Percentiles rank a stretch among this genome's conserved stretches.
Evolutionary conservation across 1,140 invertebrate species (phyloP).

Genomic region (Drosophila nigrodunni): DNA sequence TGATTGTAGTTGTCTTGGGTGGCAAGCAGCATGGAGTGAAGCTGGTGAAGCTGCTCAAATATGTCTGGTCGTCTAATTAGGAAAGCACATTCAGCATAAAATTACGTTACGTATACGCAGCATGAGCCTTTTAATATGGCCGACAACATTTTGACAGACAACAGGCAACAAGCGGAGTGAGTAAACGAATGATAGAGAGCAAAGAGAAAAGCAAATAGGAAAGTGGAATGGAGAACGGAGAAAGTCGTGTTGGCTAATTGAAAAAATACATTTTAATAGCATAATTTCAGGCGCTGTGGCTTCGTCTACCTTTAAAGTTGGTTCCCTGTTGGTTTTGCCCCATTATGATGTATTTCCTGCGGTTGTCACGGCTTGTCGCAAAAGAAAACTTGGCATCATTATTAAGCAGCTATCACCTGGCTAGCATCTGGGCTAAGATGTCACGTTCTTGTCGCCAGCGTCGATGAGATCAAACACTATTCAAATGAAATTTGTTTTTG

Average conservation of each 20-base stretch:
- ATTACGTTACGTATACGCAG: slow-evolving; percentile 51
- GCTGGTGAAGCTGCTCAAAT: slow-evolving; percentile 19
- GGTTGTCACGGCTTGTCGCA: slow-evolving; percentile 13
- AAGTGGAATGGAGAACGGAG: not conserved
- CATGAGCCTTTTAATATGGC: slow-evolving; percentile 53
- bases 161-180: not conserved
- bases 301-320: slow-evolving; percentile 1
- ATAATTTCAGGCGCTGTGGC: slow-evolving; percentile 50
- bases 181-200: not conserved
- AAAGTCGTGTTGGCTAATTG: slow-evolving; percentile 48
- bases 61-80: slow-evolving; percentile 53
- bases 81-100: slow-evolving; percentile 38
- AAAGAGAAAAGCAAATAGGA: not conserved
- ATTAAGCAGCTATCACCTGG: slow-evolving; percentile 40
- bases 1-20: slow-evolving; percentile 37
- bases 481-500: slow-evolving; percentile 47
- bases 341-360: slow-evolving; percentile 23
- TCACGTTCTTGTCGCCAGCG: slow-evolving; percentile 24
- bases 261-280: slow-evolving; percentile 60
- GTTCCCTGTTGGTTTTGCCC: slow-evolving; percentile 2
- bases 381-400: slow-evolving; percentile 11
- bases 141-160: slow-evolving; percentile 54
- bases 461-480: slow-evolving; percentile 48
- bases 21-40: not conserved
- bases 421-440: slow-evolving; percentile 30